phyloP scores from a whole-genome alignment of 2,888 invertebrate genomes.

The Celastrina argiolus region DNA sequence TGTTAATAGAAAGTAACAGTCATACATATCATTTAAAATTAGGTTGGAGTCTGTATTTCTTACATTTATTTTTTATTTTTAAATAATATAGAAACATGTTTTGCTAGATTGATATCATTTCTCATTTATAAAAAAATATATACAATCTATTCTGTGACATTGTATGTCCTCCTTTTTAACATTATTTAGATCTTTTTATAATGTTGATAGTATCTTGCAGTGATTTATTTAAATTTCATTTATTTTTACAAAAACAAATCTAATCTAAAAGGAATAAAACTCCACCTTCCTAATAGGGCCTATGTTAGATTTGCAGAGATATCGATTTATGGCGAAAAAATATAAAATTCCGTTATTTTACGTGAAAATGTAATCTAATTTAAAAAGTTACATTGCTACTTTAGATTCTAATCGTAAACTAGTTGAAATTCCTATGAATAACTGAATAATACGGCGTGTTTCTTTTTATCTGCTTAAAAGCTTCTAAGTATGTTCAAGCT shows the following conservation, averaged over 20 bases:
- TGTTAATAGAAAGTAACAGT: neutral
- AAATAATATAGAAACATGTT: neutral
- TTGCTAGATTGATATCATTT: neutral
- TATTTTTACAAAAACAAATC: neutral
- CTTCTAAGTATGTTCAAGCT: no score
- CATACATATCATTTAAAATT: neutral
- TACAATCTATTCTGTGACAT: neutral
- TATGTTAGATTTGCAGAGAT: neutral
- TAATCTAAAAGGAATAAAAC: no score
- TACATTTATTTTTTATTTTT: neutral
- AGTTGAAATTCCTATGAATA: neutral
- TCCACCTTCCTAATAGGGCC: no score
- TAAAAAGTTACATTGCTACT: neutral
- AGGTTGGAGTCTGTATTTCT: neutral
- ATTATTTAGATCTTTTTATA: neutral
- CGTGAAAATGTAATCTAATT: neutral
- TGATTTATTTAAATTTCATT: neutral
- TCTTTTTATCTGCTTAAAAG: no score
- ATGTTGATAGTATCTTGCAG: neutral
- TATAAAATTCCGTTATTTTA: neutral
- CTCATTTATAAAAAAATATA: neutral
- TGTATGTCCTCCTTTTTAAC: no score
- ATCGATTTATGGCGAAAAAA: neutral
- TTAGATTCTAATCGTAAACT: neutral
- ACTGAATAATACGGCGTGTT: no score